phyloP scores from a whole-genome alignment of 2,888 invertebrate species.

The Nephrotoma guestfalica region DNA sequence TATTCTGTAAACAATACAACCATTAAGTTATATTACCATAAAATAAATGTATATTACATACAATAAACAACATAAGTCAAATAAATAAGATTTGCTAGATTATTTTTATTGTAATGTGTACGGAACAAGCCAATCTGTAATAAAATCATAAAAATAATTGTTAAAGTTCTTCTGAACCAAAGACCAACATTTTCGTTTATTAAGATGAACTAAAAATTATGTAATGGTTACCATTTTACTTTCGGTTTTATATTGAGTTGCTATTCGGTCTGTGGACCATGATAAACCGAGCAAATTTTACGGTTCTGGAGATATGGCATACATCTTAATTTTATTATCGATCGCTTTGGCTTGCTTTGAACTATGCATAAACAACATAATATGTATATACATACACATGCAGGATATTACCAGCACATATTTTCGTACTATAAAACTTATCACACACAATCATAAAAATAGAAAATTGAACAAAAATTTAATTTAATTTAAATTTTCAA shows the following conservation, averaged over 20 bases:
- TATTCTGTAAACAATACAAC: neutral
- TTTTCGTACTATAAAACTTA: too few species aligned
- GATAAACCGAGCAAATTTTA: neutral
- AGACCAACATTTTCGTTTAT: neutral
- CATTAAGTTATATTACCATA: neutral
- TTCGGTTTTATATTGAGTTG: neutral
- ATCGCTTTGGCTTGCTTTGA: neutral
- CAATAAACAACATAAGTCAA: neutral
- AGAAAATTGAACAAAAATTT: neutral
- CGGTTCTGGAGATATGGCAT: neutral
- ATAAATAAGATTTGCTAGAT: neutral
- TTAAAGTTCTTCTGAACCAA: neutral
- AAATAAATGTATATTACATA: neutral
- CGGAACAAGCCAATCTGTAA: neutral
- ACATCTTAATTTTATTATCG: neutral
- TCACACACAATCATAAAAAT: neutral
- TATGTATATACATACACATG: neutral
- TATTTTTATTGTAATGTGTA: neutral
- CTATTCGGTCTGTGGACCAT: neutral
- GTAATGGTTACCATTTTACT: neutral
- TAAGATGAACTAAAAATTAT: neutral
- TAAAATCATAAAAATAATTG: neutral
- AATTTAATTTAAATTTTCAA: neutral
- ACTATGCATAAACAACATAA: neutral
- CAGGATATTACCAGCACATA: too few species aligned